Evolutionary conservation across 2,888 invertebrate species (phyloP), one percentile per base, ranked within the genome.

Genomic region (Megaustenia siamemsis): DNA sequence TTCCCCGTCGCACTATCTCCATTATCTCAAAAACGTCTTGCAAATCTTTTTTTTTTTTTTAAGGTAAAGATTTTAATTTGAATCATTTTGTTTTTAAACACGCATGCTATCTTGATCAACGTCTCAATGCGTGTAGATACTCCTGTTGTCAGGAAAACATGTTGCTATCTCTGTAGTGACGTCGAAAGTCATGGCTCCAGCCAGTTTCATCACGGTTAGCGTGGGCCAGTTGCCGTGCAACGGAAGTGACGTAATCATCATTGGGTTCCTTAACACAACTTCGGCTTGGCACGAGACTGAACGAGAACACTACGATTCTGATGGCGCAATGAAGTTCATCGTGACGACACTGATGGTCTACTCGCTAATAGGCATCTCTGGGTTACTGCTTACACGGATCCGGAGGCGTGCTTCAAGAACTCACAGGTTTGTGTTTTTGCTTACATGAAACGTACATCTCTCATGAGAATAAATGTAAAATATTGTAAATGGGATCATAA

Each of bases 301-400:
- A n/a, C 28, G 0, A 12, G 32, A 82, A 4, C 8, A 18, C 12
- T 87, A 87, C 75, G 87, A 87, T 40, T 82, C 84, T 21, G 82
- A 71, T n/a, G 87, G 87, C 35, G 87, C 87, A 21, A 84, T 86
- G 86, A 75, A 86, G 60, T 87, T 86, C 49, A 86, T 87, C 40
- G 69, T 86, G 10, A 76, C 79, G 43, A 87, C 87, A 8, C 43
- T 87, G 18, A 43, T 86, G 15, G 86, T 87, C n/a, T 87, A 87
- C 40, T 86, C 86, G 24, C 73, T 87, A 24, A 60, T 87, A 40
- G 87, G 87, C 3, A 84, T 86, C 15, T 60, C 80, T 18, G 82
- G 86, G 4, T 68, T 86, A 81, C 73, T 87, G 32, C 56, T 84
- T 24, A 38, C 82, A 21, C 60, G 86, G 68, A 84, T 87, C 18